These are phyloP conservation scores for Chauna torquata DNA, from an alignment of 2,113 vertebrate species.

Conservation along the genomic window DNA sequence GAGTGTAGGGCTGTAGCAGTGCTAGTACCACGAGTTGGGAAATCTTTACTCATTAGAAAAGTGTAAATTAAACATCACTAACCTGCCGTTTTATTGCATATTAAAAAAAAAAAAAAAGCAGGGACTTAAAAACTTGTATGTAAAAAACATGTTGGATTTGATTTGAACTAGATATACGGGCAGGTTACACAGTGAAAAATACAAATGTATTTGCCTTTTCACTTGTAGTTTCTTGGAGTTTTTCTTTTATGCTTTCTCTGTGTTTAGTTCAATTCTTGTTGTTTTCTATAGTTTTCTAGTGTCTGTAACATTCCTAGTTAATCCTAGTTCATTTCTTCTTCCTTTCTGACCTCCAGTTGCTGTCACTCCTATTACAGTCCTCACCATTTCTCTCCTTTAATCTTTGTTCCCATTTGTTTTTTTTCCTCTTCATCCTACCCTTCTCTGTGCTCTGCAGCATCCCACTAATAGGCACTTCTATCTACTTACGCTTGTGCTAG, in stretches of 20 bases:
- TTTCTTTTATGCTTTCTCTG: background rate
- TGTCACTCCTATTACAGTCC: background rate
- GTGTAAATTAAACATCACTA: background rate
- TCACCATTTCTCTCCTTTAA: background rate
- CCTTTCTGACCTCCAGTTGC: background rate
- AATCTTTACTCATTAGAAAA: background rate
- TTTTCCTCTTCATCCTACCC: background rate
- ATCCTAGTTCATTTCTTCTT: background rate
- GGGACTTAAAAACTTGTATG: background rate
- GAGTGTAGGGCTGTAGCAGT: background rate
- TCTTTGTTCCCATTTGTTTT: background rate
- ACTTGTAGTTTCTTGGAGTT: background rate
- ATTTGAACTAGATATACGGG: background rate
- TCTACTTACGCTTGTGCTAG: background rate
- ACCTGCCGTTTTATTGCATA: background rate
- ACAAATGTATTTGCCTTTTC: background rate
- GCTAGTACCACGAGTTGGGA: background rate
- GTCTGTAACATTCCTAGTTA: background rate
- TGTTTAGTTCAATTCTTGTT: background rate
- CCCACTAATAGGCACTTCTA: background rate
- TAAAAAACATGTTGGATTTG: background rate
- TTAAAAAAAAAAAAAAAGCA: background rate
- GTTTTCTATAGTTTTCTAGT: background rate
- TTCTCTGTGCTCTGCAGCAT: background rate
- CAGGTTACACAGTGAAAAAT: background rate